Percentiles rank a stretch among this genome's conserved stretches.
phyloP scores from a whole-genome alignment of 2,888 invertebrate species.

The Microdon myrmicae region DNA sequence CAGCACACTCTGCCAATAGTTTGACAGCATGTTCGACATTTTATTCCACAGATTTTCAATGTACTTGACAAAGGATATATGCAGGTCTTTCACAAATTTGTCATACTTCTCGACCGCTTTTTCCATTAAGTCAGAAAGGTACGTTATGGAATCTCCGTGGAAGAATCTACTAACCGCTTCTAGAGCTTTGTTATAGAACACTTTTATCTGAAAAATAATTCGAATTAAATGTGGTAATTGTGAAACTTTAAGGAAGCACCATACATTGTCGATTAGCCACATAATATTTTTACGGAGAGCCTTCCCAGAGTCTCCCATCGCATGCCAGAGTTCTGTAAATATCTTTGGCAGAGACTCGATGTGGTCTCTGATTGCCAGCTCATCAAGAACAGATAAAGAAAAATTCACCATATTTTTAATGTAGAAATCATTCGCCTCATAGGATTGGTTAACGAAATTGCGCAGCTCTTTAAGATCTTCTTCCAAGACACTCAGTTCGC shows the following conservation, averaged over 20 bases:
- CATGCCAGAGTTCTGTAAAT: conserved; percentile 83
- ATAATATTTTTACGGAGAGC: conserved; percentile 80
- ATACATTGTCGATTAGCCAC: conserved; percentile 77
- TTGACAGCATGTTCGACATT: conserved; percentile 72
- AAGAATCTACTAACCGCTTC: conserved; percentile 76
- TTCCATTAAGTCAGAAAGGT: conserved; percentile 76
- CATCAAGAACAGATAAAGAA: conserved; percentile 77
- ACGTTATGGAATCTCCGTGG: conserved; percentile 80
- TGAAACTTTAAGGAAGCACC: conserved; percentile 27
- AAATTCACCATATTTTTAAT: conserved; percentile 80
- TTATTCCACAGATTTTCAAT: conserved; percentile 81
- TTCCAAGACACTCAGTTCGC: conserved; percentile 75
- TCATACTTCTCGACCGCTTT: conserved; percentile 81
- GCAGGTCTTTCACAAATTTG: conserved; percentile 80
- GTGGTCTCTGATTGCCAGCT: conserved; percentile 80
- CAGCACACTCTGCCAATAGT: conserved; percentile 79
- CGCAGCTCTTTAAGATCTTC: conserved; percentile 72
- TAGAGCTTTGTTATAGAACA: conserved; percentile 76
- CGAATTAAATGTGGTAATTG: too few species aligned
- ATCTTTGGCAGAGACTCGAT: conserved; percentile 83
- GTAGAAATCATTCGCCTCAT: conserved; percentile 84
- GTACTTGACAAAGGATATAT: conserved; percentile 74
- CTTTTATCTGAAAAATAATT: conserved; percentile 69
- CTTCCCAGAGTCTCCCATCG: conserved; percentile 85
- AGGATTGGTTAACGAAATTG: conserved; percentile 78